Evolutionary conservation across 2,113 vertebrate species (phyloP), one percentile per base, ranked within the genome.

Genomic region (Corythornis madagascariensis): DNA sequence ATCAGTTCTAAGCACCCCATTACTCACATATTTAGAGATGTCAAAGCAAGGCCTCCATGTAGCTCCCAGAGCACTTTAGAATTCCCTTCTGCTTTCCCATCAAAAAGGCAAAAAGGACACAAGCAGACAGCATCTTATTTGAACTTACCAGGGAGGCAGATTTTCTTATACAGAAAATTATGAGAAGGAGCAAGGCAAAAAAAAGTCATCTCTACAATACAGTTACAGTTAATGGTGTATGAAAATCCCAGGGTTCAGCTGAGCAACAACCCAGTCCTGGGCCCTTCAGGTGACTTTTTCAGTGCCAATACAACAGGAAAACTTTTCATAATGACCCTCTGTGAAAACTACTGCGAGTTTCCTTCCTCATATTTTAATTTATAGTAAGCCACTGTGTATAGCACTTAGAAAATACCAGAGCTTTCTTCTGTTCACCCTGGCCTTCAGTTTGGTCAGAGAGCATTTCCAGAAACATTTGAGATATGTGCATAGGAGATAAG

Each of bases 1-100:
- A 96, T 93, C 76, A 28, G 87, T 94, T 92, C 91, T 96, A 95
- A 96, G 92, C 82, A 94, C 94, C 88, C 91, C 90, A 96, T 96
- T 96, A 96, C 91, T 96, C 96, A 96, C 74, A 86, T 94, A 94
- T 96, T 96, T 94, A 95, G 92, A 88, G 67, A 95, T 92, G 96
- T 95, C 96, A 96, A 93, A 93, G 89, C 80, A 95, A 95, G 90
- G 94, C 92, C 86, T 94, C 52, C 76, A 47, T n/a, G 73, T 38
- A 93, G 67, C 87, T 95, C 77, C 70, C 83, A 89, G 43, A 71
- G 59, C 86, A 74, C 92, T 93, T 97, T 67, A 96, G 75, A 94
- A 96, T 95, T 93, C 95, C 84, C 88, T 93, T 86, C 90, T 84
- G 72, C 74, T 93, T 95, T 84, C 47, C 89, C 75, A 92, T 88